phyloP scores from a whole-genome alignment of 2,113 vertebrate genomes.

The Hippoglossus stenolepis region DNA sequence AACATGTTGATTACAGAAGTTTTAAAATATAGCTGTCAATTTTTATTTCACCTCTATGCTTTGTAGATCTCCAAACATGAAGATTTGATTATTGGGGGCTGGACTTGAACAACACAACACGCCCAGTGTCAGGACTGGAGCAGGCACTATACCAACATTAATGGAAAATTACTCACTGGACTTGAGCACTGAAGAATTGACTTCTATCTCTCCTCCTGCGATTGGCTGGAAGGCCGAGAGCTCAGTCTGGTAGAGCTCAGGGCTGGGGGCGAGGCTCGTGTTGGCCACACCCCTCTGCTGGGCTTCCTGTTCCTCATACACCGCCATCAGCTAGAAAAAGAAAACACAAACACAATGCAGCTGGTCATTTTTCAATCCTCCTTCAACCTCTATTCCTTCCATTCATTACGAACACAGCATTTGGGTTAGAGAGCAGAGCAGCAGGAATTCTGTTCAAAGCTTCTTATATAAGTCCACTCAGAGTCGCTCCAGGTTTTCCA shows the following conservation, averaged over 20 bases:
- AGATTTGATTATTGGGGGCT: neutral
- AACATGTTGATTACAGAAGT: too few relatives aligned
- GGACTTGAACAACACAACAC: too few relatives aligned
- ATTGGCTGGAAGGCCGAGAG: slow-evolving; percentile 91
- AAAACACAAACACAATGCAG: slow-evolving; percentile 2
- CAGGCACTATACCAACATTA: neutral
- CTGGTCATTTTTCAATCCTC: neutral
- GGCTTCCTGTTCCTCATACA: slow-evolving; percentile 94
- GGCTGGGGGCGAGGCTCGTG: slow-evolving; percentile 79
- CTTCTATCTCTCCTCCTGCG: slow-evolving; percentile 95
- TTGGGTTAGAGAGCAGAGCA: slow-evolving; percentile 1
- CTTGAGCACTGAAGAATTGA: slow-evolving; percentile 92
- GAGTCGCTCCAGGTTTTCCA: neutral
- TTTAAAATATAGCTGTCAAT: neutral
- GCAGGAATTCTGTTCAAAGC: neutral
- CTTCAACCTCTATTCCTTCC: neutral
- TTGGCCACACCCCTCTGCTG: slow-evolving; percentile 80
- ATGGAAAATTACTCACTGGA: slow-evolving; percentile 82
- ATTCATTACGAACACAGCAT: neutral
- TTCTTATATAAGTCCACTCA: neutral
- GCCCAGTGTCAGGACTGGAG: neutral
- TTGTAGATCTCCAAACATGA: neutral
- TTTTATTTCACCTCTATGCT: neutral
- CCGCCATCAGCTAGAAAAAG: slow-evolving; percentile 89
- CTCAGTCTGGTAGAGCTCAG: slow-evolving; percentile 89